phyloP scores from a whole-genome alignment of 2,113 vertebrate species.

The Hiodon alosoides region DNA sequence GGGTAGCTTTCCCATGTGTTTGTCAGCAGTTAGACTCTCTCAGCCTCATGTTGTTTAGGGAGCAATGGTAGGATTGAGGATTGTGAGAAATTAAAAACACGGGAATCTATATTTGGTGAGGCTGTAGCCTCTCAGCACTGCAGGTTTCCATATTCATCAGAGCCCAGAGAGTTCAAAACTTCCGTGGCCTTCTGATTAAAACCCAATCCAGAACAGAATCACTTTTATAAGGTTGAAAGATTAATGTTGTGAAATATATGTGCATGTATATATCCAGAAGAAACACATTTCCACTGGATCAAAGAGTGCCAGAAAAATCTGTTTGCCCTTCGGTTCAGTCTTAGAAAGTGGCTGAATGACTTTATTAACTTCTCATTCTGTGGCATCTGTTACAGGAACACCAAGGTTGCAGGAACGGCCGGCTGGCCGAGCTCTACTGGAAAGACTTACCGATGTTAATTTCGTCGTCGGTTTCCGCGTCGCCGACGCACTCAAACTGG shows the following conservation, averaged over 20 bases:
- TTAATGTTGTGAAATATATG: too few relatives aligned
- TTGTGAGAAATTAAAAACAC: constrained; percentile 8
- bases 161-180: too few relatives aligned
- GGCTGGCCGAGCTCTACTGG: not conserved
- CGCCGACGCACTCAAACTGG: constrained; percentile 92
- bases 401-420: not conserved
- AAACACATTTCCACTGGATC: constrained; percentile 21
- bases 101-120: too few relatives aligned
- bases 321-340: too few relatives aligned
- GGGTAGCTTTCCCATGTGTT: not conserved
- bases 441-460: constrained; percentile 85
- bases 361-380: too few relatives aligned
- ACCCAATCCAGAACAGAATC: too few relatives aligned
- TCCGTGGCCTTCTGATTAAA: too few relatives aligned
- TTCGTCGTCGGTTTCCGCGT: constrained; percentile 92
- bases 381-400: not conserved
- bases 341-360: too few relatives aligned
- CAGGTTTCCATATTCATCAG: too few relatives aligned
- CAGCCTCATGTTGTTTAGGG: not conserved
- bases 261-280: too few relatives aligned
- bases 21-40: not conserved
- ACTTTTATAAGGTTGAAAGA: too few relatives aligned
- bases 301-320: not conserved
- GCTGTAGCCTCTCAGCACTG: too few relatives aligned
- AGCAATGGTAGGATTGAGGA: not conserved